These are phyloP conservation scores for Denticeps clupeoides DNA, from an alignment of 2,797 vertebrate genomes.

Conservation along the genomic window DNA sequence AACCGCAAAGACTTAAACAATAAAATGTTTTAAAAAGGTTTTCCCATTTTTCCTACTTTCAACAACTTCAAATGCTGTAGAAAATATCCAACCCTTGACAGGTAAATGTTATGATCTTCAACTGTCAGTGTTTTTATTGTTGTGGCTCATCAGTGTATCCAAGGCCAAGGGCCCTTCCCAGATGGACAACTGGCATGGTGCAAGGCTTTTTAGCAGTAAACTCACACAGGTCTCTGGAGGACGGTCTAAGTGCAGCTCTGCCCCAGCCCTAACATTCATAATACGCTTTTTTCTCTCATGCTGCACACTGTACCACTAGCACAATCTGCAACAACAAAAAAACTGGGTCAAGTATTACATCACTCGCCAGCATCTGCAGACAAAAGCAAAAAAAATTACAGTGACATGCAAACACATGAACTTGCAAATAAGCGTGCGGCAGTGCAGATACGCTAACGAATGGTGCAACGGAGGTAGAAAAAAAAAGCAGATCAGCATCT, in stretches of 20 bases:
- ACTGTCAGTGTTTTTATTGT: too few species aligned
- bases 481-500: neutral
- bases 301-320: slow-evolving; percentile 15
- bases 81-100: too few species aligned
- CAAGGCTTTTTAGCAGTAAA: slow-evolving; percentile 30
- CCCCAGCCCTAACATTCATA: slow-evolving; percentile 28
- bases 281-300: slow-evolving; percentile 19
- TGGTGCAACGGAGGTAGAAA: neutral
- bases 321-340: slow-evolving; percentile 20
- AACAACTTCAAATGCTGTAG: too few species aligned
- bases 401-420: neutral
- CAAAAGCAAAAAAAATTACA: slow-evolving; percentile 22
- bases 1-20: neutral
- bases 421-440: neutral
- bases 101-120: too few species aligned
- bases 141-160: slow-evolving; percentile 18
- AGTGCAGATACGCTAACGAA: neutral
- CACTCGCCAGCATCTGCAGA: slow-evolving; percentile 25
- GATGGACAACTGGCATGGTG: slow-evolving; percentile 30
- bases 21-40: neutral
- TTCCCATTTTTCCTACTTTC: too few species aligned
- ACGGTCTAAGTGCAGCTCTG: slow-evolving; percentile 27
- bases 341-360: slow-evolving; percentile 36
- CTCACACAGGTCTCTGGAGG: slow-evolving; percentile 21
- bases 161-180: slow-evolving; percentile 24